Evolutionary conservation across 2,888 invertebrate genomes (phyloP), one percentile per base, ranked within the genome.

Genomic region (Malthinus flaveolus): DNA sequence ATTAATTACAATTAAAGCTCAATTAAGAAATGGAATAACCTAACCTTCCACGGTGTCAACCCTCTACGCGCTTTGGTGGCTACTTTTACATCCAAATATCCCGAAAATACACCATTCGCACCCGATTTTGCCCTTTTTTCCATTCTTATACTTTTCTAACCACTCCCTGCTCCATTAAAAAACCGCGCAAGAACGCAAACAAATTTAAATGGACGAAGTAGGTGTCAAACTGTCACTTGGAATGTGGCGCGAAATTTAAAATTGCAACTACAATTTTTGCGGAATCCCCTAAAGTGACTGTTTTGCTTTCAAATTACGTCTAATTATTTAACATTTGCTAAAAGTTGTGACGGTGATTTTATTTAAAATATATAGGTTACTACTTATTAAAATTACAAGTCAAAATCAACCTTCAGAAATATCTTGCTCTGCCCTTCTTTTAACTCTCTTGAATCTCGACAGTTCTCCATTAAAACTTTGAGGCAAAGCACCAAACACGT

Each of bases 31-130:
- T 36, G 37, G 23, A 10, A 32, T 37, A 23, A 23, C n/a, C 36
- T 75, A 76, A 86, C 86, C 82, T 85, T 86, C 81, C 86, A 86
- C 46, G 85, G 84, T 71, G 85, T 84, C 68, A 86, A 79, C 49
- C 84, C 85, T 68, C 85, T 78, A 70, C 83, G 82, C 31, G 83
- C 82, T 73, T 82, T 84, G 49, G 83, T 82, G 32, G 86, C 85
- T 72, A 86, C 84, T 78, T 86, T 86, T 65, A 86, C 84, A 68
- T 86, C 85, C 64, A 86, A 78, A 76, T 84, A 85, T 62, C 85
- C 86, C 54, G 83, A 83, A 80, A 83, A 80, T 61, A 73, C 49
- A 45, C 68, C 69, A 51, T 57, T 67, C 49, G 54, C 62, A 46
- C 49, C 56, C 70, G 72, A 72, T 62, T 68, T 66, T 36, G 23